phyloP scores from a whole-genome alignment of 2,797 vertebrate genomes.

The Chiloscyllium punctatum region DNA sequence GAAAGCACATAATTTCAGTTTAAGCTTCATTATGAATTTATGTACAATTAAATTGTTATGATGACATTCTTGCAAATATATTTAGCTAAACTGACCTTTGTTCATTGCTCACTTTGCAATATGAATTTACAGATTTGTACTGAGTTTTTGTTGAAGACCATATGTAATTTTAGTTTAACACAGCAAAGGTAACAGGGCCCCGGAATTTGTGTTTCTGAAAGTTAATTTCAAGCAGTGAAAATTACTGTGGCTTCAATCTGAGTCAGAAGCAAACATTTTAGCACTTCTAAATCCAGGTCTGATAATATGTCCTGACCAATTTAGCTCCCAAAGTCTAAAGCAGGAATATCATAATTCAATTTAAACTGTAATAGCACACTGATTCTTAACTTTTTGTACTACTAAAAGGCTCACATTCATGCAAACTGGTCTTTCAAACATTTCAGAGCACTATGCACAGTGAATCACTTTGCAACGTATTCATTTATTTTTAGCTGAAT shows the following conservation, averaged over 20 bases:
- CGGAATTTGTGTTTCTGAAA: constrained; percentile 39
- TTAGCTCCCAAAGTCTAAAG: constrained; percentile 47
- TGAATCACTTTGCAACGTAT: not conserved
- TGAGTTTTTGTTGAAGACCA: not conserved
- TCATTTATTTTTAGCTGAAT: not conserved
- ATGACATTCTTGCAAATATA: not conserved
- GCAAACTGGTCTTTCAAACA: not conserved
- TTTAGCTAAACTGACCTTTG: not conserved
- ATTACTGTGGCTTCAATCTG: constrained; percentile 21
- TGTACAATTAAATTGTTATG: not conserved
- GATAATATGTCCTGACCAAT: constrained; percentile 48
- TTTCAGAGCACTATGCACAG: not conserved
- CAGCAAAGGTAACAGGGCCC: not conserved
- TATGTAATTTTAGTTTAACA: not conserved
- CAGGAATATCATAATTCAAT: constrained; percentile 37
- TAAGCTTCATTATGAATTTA: constrained; percentile 16
- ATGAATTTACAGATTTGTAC: not conserved
- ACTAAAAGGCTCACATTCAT: not conserved
- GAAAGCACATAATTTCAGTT: not conserved
- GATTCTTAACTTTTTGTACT: constrained; percentile 47
- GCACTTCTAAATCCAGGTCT: constrained; percentile 1
- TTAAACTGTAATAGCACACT: constrained; percentile 41
- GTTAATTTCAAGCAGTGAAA: constrained; percentile 47
- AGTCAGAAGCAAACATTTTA: constrained; percentile 30
- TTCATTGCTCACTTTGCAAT: not conserved